Conservation (phyloP, 2,888 invertebrate genomes). For the Chrysolina haemoptera region DNA sequence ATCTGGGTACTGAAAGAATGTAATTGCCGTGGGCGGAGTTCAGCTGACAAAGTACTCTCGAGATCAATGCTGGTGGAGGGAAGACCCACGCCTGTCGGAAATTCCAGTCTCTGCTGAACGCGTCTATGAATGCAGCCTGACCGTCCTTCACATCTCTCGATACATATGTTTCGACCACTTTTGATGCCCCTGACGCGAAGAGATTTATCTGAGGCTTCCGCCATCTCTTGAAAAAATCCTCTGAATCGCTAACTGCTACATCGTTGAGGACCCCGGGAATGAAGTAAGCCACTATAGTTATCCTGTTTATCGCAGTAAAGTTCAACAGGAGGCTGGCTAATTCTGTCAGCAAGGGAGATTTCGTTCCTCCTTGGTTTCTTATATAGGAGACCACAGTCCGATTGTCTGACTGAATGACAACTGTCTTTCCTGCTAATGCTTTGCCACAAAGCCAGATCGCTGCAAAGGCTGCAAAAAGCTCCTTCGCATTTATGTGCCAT, state of each 20-base stretch:
- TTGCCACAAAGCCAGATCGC: neutral
- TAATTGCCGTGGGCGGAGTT: too few relatives aligned
- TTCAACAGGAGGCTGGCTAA: neutral
- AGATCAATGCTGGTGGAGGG: too few relatives aligned
- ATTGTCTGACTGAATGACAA: constrained; percentile 2
- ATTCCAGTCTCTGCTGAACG: too few relatives aligned
- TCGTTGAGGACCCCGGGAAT: too few relatives aligned
- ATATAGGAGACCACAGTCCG: neutral
- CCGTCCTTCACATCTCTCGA: neutral
- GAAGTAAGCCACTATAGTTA: too few relatives aligned
- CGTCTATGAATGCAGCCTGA: neutral
- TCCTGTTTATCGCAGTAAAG: neutral
- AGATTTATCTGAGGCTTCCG: too few relatives aligned
- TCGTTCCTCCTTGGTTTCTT: neutral
- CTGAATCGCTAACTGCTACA: too few relatives aligned
- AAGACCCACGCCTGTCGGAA: too few relatives aligned
- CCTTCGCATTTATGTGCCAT: too few relatives aligned
- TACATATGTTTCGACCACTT: neutral
- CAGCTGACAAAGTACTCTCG: too few relatives aligned
- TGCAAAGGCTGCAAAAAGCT: neutral
- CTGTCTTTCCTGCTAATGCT: neutral
- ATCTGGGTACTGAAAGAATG: neutral
- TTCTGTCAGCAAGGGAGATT: neutral
- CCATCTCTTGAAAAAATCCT: too few relatives aligned
- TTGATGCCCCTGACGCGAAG: neutral